Percentiles rank a stretch among this genome's conserved stretches.
Conservation (phyloP, 1,140 invertebrate species). For the Phymastichus coffea region DNA sequence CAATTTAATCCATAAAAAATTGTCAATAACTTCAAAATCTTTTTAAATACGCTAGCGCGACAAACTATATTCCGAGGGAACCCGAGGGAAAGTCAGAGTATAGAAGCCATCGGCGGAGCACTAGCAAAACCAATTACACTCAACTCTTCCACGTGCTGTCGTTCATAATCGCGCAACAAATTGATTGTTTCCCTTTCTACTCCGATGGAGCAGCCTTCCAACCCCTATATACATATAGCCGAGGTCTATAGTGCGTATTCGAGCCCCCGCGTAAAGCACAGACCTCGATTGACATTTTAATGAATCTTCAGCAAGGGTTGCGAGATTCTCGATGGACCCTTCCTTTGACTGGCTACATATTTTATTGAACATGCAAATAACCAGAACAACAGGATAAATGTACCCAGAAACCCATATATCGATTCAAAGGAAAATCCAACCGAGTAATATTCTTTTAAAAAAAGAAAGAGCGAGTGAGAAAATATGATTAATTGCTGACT, state of each 20-base stretch:
- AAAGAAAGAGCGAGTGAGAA: too few species aligned
- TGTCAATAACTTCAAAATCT: background rate
- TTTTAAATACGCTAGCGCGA: background rate
- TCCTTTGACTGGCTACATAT: background rate
- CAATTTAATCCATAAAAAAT: too few species aligned
- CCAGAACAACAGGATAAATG: background rate
- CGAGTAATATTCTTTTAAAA: too few species aligned
- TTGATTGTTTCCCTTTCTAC: slow-evolving; percentile 23
- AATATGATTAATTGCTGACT: slow-evolving; percentile 11
- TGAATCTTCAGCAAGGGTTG: slow-evolving; percentile 11
- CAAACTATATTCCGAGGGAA: too few species aligned
- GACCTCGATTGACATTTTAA: slow-evolving; percentile 23
- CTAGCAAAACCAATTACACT: slow-evolving; percentile 9
- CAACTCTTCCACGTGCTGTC: background rate
- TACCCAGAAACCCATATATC: too few species aligned
- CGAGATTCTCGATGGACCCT: background rate
- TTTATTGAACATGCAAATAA: slow-evolving; percentile 25
- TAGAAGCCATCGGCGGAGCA: too few species aligned
- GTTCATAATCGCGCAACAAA: slow-evolving; percentile 18
- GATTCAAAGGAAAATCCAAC: too few species aligned
- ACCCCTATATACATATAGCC: too few species aligned
- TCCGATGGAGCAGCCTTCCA: background rate
- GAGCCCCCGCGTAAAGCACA: background rate
- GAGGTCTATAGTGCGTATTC: background rate
- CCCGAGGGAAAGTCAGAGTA: too few species aligned